Evolutionary conservation across 2,113 vertebrate genomes (phyloP), one percentile per base, ranked within the genome.

Genomic region (Cranoglanis bouderius): DNA sequence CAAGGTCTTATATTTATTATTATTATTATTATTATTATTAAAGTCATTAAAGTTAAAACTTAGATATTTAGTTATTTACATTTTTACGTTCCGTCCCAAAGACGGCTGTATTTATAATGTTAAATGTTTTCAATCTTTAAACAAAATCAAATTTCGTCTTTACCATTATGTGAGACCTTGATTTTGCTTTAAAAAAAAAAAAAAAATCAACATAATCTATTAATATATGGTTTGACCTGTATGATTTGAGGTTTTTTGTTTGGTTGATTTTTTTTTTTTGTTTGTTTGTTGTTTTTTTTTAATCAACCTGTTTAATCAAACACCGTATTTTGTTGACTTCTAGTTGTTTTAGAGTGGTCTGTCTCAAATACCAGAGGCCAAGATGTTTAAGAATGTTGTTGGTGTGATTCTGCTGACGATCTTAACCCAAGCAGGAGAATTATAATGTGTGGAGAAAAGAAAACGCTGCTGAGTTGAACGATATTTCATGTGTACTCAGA

Each of bases 341-440:
- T 85, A 35, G 38, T 32, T 16, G 21, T 67, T 85, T 78, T 67
- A 18, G 40, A n/a, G 14, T 51, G 51, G 32, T 67, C 59, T 55
- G 19, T 87, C 46, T 83, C 18, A 77, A 35, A 70, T n/a, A 26
- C 61, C 53, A 49, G 57, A 85, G 59, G 72, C 88, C 88, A 85
- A 88, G 81, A 51, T 84, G 70, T 75, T 74, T 75, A 70, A 75
- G 18, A 57, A 57, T 35, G 67, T 35, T 32, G 86, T 38, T 21
- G 49, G 8, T 51, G 59, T 53, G 46, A n/a, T 51, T 77, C 55
- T 12, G 65, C 38, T 75, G 82, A 88, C 14, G 26, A 35, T 59
- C 65, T 83, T 29, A 57, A 40, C 53, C 63, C 84, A 6, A 46
- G 61, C 83, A 65, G 29, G 63, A 70, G 29, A 80, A 75, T 72